Conservation (phyloP, 2,888 invertebrate species). For the Netelia fuscicornis region DNA sequence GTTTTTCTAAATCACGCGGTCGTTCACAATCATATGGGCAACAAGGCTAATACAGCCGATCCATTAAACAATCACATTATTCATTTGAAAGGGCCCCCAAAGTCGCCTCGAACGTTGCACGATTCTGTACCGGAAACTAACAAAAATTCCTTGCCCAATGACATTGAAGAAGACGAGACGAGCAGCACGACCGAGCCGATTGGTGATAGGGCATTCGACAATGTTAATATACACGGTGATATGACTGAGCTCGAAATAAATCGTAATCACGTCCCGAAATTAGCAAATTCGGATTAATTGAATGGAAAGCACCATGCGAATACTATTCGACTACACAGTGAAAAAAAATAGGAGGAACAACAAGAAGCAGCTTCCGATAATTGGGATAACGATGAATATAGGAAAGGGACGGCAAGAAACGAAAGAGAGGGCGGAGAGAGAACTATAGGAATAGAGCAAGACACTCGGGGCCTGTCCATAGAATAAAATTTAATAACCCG, state of each 20-base stretch:
- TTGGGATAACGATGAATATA: slow-evolving; percentile 56
- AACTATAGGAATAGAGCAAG: slow-evolving; percentile 73
- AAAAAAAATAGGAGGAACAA: slow-evolving; percentile 1
- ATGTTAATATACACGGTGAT: slow-evolving; percentile 75
- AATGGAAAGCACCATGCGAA: slow-evolving; percentile 71
- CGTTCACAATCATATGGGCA: slow-evolving; percentile 79
- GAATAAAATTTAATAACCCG: slow-evolving; percentile 72
- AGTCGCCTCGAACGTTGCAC: slow-evolving; percentile 71
- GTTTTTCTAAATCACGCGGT: slow-evolving; percentile 79
- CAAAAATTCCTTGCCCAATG: slow-evolving; percentile 41
- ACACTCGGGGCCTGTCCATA: slow-evolving; percentile 73
- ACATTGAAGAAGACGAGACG: slow-evolving; percentile 38
- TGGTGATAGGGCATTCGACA: slow-evolving; percentile 75
- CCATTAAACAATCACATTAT: slow-evolving; percentile 75
- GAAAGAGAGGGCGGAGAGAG: slow-evolving; percentile 71
- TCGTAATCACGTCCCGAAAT: slow-evolving; percentile 75
- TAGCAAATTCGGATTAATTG: slow-evolving; percentile 76
- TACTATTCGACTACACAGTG: slow-evolving; percentile 22
- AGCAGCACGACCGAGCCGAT: slow-evolving; percentile 53
- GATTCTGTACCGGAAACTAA: slow-evolving; percentile 57
- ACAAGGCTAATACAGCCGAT: slow-evolving; percentile 74
- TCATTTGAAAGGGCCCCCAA: slow-evolving; percentile 77
- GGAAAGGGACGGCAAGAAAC: slow-evolving; percentile 27
- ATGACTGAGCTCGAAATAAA: slow-evolving; percentile 79
- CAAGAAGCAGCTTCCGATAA: slow-evolving; percentile 12